Base-by-base conservation (phyloP, 2,888 invertebrate genomes). In the Nomada ferruginata region DNA sequence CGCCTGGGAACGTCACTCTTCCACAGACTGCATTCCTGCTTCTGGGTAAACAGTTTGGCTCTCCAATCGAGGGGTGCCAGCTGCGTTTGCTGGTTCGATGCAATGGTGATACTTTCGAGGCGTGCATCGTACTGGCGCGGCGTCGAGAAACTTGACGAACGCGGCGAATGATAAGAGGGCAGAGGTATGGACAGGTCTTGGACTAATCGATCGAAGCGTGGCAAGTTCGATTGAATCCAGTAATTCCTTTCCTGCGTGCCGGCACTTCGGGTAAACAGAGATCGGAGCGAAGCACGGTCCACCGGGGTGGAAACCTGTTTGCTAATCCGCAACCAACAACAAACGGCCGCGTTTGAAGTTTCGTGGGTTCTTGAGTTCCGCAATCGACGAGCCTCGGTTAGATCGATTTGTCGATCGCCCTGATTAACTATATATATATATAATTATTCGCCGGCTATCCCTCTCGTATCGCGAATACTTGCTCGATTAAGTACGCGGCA, bases 401-500 rank as follows among this genome's bases (percentile, higher is more conserved):
- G 69, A 81, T 83, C 81, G 83, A 83, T 81, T 81, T 81, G 77
- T 76, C 83, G 70, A 81, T 76, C 61, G 76, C 53, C n/a, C 53
- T 23, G 36, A 78, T 71, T 64, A 76, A 84, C 75, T 72, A 71
- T 87, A 73, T 64, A 18, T 1, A n/a, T n/a, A n/a, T n/a, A n/a
- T n/a, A n/a, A n/a, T n/a, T n/a, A 79, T 87, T 82, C 57, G 75
- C 71, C 86, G 71, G 18, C 44, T 44, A 50, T 52, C 63, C 79
- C 60, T 70, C 52, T 77, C 55, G 66, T 64, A 69, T 74, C 70
- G 79, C 76, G 76, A 85, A 89, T 89, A 89, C 88, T 88, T 86
- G 81, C 47, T 26, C 73, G 53, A 80, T 79, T 72, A 89, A 89
- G 85, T 89, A 84, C 79, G 78, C 72, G 83, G 76, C 82, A 90